These are phyloP conservation scores for Hyles euphorbiae DNA, from an alignment of 1,140 invertebrate genomes.

Conservation along the genomic window DNA sequence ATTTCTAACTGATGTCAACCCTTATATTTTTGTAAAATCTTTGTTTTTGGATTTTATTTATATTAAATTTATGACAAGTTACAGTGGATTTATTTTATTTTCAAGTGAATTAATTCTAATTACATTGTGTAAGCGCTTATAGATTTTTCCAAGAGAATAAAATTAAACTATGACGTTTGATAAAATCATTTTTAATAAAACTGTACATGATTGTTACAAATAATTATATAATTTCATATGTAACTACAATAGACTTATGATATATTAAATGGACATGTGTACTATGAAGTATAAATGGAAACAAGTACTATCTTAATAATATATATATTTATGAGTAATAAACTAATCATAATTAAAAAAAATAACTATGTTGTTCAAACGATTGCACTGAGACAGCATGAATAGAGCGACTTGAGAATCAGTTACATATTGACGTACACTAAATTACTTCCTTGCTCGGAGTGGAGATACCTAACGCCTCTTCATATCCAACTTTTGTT, in stretches of 20 bases:
- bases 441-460: slow-evolving; percentile 90
- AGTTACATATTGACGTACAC: slow-evolving; percentile 37
- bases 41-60: too few relatives aligned
- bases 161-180: slow-evolving; percentile 6
- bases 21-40: too few relatives aligned
- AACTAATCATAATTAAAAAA: slow-evolving; percentile 29
- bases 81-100: too few relatives aligned
- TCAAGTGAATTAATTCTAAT: too few relatives aligned
- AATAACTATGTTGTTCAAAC: slow-evolving; percentile 65
- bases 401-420: slow-evolving; percentile 36
- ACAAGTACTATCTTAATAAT: slow-evolving; percentile 36
- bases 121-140: too few relatives aligned
- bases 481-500: slow-evolving; percentile 80
- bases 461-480: slow-evolving; percentile 92
- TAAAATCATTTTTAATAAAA: slow-evolving; percentile 57
- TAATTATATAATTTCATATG: slow-evolving; percentile 51
- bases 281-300: slow-evolving; percentile 48
- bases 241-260: slow-evolving; percentile 54
- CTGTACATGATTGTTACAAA: slow-evolving; percentile 57
- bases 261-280: slow-evolving; percentile 66
- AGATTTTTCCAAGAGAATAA: too few relatives aligned
- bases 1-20: too few relatives aligned
- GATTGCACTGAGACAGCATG: slow-evolving; percentile 64
- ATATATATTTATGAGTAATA: slow-evolving; percentile 30
- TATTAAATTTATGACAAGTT: too few relatives aligned